Percentiles rank a stretch among this genome's conserved stretches.
phyloP scores from a whole-genome alignment of 2,797 vertebrate genomes.

The Thunnus albacares region DNA sequence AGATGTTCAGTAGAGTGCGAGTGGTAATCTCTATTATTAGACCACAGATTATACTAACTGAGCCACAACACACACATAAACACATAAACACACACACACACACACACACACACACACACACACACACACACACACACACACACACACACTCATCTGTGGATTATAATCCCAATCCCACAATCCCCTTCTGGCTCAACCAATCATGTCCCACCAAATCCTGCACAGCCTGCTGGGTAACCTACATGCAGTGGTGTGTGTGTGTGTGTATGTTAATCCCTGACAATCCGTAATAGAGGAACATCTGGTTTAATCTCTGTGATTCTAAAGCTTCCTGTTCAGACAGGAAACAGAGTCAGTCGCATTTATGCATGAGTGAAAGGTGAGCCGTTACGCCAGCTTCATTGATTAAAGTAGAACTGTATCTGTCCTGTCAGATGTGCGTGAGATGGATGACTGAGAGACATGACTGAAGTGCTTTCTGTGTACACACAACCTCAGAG shows the following conservation, averaged over 20 bases:
- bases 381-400: not conserved
- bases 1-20: constrained; percentile 56
- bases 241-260: constrained; percentile 55
- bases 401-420: too few relatives aligned
- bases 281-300: constrained; percentile 62
- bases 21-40: constrained; percentile 74
- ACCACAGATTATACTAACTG: constrained; percentile 71
- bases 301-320: constrained; percentile 68
- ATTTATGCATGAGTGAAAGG: too few relatives aligned
- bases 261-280: constrained; percentile 56
- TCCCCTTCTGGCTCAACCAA: constrained; percentile 73
- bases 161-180: constrained; percentile 77
- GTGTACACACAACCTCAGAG: too few relatives aligned
- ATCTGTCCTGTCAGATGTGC: not conserved
- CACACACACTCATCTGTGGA: constrained; percentile 51
- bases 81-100: constrained; percentile 1
- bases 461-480: too few relatives aligned
- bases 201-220: constrained; percentile 67
- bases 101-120: constrained; percentile 32
- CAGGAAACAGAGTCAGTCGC: constrained; percentile 20
- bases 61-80: constrained; percentile 44
- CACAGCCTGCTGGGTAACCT: constrained; percentile 70
- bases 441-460: too few relatives aligned
- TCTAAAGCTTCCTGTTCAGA: constrained; percentile 33
- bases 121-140: constrained; percentile 38